Evolutionary conservation across 2,113 vertebrate genomes (phyloP).

Genomic region (Emydocephalus ijimae): DNA sequence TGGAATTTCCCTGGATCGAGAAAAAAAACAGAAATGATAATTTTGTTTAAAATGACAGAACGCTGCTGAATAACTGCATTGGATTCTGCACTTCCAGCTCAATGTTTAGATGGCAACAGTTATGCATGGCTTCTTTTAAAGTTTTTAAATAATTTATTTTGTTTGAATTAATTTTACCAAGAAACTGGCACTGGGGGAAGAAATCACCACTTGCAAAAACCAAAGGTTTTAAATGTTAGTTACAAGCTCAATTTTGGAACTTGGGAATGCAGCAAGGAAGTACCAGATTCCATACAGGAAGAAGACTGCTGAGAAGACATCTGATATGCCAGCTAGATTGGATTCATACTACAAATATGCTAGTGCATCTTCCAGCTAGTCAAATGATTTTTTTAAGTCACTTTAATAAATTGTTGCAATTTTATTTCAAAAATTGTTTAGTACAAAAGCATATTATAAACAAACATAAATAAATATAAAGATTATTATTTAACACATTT

Average conservation of each 20-base stretch:
- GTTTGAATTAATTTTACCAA: neutral
- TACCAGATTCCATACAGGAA: neutral
- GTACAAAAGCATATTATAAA: neutral
- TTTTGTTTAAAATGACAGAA: neutral
- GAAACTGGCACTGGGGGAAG: neutral
- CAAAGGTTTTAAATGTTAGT: neutral
- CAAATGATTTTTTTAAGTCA: neutral
- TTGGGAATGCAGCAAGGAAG: neutral
- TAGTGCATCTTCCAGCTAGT: neutral
- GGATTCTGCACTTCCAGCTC: neutral
- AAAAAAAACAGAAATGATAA: constrained; percentile 34
- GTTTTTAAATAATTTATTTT: neutral
- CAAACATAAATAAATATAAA: neutral
- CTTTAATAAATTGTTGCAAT: neutral
- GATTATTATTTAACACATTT: neutral
- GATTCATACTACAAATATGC: neutral
- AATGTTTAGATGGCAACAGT: neutral
- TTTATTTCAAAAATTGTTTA: neutral
- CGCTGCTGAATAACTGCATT: neutral
- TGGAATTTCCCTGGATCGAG: constrained; percentile 84
- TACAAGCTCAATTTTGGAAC: neutral
- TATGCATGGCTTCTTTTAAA: neutral
- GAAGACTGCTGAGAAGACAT: neutral
- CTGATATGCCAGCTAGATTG: neutral
- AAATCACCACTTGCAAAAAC: constrained; percentile 1